Evolutionary conservation across 2,797 vertebrate species (phyloP).

Genomic region (Botia almorhae): DNA sequence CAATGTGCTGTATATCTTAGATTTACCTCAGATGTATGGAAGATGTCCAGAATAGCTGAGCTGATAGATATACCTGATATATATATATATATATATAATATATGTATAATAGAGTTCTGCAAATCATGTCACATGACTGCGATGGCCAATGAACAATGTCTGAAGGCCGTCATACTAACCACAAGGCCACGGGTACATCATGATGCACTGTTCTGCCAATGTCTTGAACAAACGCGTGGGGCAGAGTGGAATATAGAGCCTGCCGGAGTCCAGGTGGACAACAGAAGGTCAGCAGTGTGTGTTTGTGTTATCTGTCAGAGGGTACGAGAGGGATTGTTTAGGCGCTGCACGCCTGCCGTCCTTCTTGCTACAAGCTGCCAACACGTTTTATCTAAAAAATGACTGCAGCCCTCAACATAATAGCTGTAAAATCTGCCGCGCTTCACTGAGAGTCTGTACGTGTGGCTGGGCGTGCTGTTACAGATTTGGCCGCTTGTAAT

Average conservation of each 20-base stretch:
- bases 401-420: conserved; percentile 18
- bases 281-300: conserved; percentile 36
- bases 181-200: background rate
- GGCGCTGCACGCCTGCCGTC: conserved; percentile 28
- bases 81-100: no score
- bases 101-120: background rate
- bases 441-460: background rate
- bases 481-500: background rate
- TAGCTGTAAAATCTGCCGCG: background rate
- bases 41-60: conserved; percentile 12
- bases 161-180: background rate
- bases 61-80: no score
- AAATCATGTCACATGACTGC: background rate
- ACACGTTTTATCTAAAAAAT: conserved; percentile 51
- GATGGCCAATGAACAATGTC: background rate
- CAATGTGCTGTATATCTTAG: conserved; percentile 20
- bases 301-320: conserved; percentile 33
- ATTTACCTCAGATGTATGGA: background rate
- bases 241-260: conserved; percentile 19
- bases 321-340: conserved; percentile 34
- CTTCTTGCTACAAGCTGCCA: conserved; percentile 1
- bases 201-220: background rate
- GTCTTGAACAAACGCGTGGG: background rate
- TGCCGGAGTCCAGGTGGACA: background rate
- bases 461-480: background rate